Conservation (phyloP, 1,140 invertebrate species). For the Lepidurus couesii region DNA sequence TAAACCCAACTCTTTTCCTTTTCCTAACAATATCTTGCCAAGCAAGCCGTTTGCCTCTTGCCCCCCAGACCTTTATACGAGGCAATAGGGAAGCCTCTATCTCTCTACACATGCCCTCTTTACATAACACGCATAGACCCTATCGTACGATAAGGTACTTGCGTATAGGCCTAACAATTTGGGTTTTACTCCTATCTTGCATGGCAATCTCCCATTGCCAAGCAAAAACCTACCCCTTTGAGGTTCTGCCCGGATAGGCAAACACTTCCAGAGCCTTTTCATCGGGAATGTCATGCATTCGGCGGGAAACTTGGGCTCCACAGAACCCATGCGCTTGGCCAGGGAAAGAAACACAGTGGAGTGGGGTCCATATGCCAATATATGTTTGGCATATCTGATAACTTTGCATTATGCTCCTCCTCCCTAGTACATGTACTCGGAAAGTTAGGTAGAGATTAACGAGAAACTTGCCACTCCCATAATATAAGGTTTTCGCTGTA, state of each 20-base stretch:
- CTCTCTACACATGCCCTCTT: too few relatives aligned
- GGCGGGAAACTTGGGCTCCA: not conserved
- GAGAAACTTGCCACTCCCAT: too few relatives aligned
- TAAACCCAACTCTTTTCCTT: not conserved
- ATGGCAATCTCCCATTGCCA: not conserved
- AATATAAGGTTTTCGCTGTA: too few relatives aligned
- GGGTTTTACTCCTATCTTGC: not conserved
- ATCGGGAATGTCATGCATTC: not conserved
- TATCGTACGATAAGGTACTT: not conserved
- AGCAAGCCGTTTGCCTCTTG: not conserved
- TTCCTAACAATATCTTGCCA: not conserved
- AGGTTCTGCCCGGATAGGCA: not conserved
- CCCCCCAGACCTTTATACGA: not conserved
- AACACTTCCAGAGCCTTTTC: not conserved
- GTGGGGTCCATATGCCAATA: not conserved
- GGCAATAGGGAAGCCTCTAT: too few relatives aligned
- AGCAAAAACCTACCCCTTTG: not conserved
- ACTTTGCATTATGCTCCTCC: not conserved
- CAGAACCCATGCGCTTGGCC: too few relatives aligned
- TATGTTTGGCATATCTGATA: slow-evolving; percentile 11
- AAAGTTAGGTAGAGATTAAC: too few relatives aligned
- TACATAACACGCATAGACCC: too few relatives aligned
- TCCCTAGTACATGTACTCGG: too few relatives aligned
- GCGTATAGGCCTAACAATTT: not conserved
- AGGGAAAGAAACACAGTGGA: too few relatives aligned